A percentile compares a stretch with the other conserved stretches of the same genome.
Evolutionary conservation across 2,797 vertebrate species (phyloP).

Genomic region (Trachurus trachurus): DNA sequence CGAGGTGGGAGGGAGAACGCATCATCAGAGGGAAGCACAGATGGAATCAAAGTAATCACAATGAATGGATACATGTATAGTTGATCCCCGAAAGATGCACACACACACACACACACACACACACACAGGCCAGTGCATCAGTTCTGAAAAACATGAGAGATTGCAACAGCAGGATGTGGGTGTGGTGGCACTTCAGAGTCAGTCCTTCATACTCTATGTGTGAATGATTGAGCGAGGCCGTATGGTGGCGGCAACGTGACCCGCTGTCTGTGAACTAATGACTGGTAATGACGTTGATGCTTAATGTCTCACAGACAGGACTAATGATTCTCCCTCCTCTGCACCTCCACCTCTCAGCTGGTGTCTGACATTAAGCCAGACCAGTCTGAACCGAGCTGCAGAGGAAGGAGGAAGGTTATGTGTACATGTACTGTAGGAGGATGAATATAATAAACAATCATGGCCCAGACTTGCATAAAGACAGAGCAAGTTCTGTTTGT

Average conservation of each 20-base stretch:
- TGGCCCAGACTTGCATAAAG: neutral
- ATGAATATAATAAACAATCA: slow-evolving; percentile 27
- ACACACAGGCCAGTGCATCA: slow-evolving; percentile 4
- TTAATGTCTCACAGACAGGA: slow-evolving; percentile 60
- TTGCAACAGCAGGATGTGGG: slow-evolving; percentile 43
- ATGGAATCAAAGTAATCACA: slow-evolving; percentile 36
- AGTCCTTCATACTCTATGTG: slow-evolving; percentile 34
- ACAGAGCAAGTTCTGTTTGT: slow-evolving; percentile 37
- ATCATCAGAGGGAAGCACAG: slow-evolving; percentile 27
- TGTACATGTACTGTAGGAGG: neutral
- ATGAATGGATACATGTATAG: slow-evolving; percentile 14
- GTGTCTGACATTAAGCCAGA: slow-evolving; percentile 66
- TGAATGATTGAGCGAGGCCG: slow-evolving; percentile 47
- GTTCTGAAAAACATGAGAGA: slow-evolving; percentile 4
- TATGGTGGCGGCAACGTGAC: slow-evolving; percentile 33
- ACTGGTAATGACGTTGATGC: slow-evolving; percentile 66
- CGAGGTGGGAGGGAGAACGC: slow-evolving; percentile 2
- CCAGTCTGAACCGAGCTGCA: neutral
- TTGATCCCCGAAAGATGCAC: slow-evolving; percentile 6
- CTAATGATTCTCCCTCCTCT: slow-evolving; percentile 61
- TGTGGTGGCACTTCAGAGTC: slow-evolving; percentile 31
- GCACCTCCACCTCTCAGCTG: slow-evolving; percentile 50
- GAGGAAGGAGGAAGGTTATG: neutral
- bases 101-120: neutral
- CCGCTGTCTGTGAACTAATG: slow-evolving; percentile 67